Base-by-base conservation (phyloP, 1,140 invertebrate species). In the Macrosteles quadrilineatus region DNA sequence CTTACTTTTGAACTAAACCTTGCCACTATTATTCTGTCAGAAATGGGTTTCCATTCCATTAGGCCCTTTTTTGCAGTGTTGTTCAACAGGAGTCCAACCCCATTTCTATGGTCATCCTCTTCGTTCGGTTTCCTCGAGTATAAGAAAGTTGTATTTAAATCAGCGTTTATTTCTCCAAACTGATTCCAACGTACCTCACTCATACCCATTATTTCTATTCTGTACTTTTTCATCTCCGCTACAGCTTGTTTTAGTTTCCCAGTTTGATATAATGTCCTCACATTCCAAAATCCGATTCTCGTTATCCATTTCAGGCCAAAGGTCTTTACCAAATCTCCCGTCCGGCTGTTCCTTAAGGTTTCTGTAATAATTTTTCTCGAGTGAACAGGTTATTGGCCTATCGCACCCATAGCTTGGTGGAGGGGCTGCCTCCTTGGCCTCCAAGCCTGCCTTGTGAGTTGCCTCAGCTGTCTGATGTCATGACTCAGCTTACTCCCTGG, bases 1-100 rank as follows among this genome's bases (percentile, higher is more conserved):
- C 69, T 68, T n/a, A 70, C 63, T 68, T 31, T 70, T 47, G 36
- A 23, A 43, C 43, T 11, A 53, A 70, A 67, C 32, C 64, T 67
- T 31, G 65, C 65, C 11, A 25, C 47, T 43, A 67, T 67, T 4
- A 67, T 67, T 67, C 65, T 67, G 9, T 67, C 65, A 17, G 65
- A 67, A 6, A 67, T 25, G 4, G 65, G 32, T 27, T 6, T 67
- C 65, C 65, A 67, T 25, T 67, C 65, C 21, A 67, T n/a, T 14
- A 67, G 25, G 14, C 32, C 40, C 6, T 43, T n/a, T 50, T 67
- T 64, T 4, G 62, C 25, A 9, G 23, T 19, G 9, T 31, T 23
- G 21, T 19, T 57, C 21, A 57, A 12, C 21, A 57, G 19, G 9
- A 57, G 6, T 57, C 53, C 53, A 11, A 64, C 62, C 12, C 62